A percentile compares a stretch with the other conserved stretches of the same genome.
These are phyloP conservation scores for Crotalus viridis DNA, from an alignment of 2,113 vertebrate genomes.

Conservation along the genomic window DNA sequence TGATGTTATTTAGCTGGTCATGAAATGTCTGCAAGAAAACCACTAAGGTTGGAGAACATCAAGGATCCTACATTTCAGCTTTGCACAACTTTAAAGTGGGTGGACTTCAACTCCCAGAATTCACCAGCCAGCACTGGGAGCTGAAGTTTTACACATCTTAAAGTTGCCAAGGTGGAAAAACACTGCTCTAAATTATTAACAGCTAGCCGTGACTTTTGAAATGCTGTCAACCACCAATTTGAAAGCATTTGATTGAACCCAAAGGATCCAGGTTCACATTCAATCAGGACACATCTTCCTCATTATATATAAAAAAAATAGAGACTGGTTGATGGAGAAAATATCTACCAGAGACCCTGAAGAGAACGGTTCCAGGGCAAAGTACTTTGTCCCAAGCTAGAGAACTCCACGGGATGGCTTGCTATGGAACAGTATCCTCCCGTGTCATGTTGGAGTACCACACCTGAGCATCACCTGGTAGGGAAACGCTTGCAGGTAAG, in stretches of 20 bases:
- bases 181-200: neutral
- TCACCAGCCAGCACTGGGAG: neutral
- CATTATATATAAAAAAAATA: too few species aligned
- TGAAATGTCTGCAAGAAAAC: too few species aligned
- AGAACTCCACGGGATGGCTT: neutral
- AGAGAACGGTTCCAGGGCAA: neutral
- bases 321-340: neutral
- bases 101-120: too few species aligned
- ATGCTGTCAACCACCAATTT: neutral
- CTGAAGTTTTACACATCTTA: neutral
- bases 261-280: neutral
- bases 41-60: too few species aligned
- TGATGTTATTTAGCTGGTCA: too few species aligned
- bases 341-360: neutral
- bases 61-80: too few species aligned
- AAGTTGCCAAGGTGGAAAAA: neutral
- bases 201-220: neutral
- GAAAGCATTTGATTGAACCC: neutral
- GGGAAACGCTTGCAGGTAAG: constrained; percentile 76
- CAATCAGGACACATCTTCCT: neutral
- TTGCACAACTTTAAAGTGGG: too few species aligned
- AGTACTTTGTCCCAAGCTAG: neutral
- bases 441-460: neutral
- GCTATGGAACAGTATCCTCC: neutral
- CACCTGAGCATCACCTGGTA: constrained; percentile 68